Percentiles rank a stretch among this genome's conserved stretches.
Conservation (phyloP, 2,113 vertebrate species). For the Gallinago paraguaiae region DNA sequence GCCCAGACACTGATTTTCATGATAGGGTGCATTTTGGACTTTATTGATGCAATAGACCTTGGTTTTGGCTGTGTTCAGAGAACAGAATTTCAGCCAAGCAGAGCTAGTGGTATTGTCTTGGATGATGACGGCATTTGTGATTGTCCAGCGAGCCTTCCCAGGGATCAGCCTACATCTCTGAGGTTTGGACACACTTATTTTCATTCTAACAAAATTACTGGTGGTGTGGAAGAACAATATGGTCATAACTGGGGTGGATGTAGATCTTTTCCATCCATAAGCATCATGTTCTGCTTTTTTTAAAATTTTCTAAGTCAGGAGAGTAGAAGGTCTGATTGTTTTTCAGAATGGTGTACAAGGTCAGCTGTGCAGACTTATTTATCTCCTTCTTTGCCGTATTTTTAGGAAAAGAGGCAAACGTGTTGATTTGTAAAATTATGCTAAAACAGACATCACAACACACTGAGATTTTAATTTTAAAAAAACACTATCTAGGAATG, state of each 20-base stretch:
- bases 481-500: background rate
- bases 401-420: background rate
- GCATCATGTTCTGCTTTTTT: background rate
- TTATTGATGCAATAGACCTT: background rate
- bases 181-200: background rate
- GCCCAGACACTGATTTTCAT: background rate
- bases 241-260: background rate
- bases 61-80: slow-evolving; percentile 14
- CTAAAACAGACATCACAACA: background rate
- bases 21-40: background rate
- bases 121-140: slow-evolving; percentile 3
- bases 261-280: background rate
- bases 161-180: background rate
- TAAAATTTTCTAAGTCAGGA: background rate
- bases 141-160: slow-evolving; percentile 9
- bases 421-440: background rate
- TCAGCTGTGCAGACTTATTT: background rate
- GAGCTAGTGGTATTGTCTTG: slow-evolving; percentile 12
- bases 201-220: background rate
- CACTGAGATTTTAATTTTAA: background rate
- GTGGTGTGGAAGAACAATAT: background rate
- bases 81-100: slow-evolving; percentile 10
- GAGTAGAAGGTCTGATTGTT: background rate
- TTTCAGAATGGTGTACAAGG: background rate
- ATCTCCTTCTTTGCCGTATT: background rate